A percentile compares a stretch with the other conserved stretches of the same genome.
Evolutionary conservation across 2,113 vertebrate species (phyloP).

Genomic region (Leucopternis melanops): DNA sequence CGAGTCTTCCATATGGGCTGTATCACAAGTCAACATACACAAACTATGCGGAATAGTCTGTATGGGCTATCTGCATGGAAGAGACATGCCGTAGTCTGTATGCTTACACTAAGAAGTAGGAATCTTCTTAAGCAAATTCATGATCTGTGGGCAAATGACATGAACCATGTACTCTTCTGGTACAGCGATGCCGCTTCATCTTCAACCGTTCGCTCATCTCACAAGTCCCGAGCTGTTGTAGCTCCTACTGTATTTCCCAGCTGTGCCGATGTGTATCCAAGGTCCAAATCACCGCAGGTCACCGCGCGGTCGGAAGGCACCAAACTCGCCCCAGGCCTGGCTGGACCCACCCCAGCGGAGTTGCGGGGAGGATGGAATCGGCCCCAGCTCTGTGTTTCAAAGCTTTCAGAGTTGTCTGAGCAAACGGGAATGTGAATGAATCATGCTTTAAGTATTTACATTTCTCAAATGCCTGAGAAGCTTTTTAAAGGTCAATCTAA

Average conservation of each 20-base stretch:
- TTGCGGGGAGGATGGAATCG: neutral
- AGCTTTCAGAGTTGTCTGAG: constrained; percentile 18
- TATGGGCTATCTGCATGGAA: neutral
- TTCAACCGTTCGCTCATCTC: neutral
- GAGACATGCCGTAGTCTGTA: accelerated
- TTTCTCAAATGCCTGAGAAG: constrained; percentile 56
- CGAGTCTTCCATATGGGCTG: accelerated
- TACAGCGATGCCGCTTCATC: accelerated
- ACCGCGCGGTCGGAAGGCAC: neutral
- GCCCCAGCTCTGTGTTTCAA: neutral
- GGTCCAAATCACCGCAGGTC: neutral
- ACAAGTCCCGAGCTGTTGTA: neutral
- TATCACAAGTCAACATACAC: neutral
- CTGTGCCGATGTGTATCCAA: accelerated
- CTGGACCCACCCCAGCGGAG: neutral
- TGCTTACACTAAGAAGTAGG: neutral
- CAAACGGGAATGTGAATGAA: constrained; percentile 11
- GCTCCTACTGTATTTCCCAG: neutral
- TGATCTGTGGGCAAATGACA: neutral
- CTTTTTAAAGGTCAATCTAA: constrained; percentile 75
- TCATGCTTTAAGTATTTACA: constrained; percentile 52
- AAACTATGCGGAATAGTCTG: neutral
- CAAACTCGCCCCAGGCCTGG: neutral
- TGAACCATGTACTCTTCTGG: neutral
- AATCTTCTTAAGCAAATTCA: neutral